A percentile compares a stretch with the other conserved stretches of the same genome.
Evolutionary conservation across 2,113 vertebrate species (phyloP).

Genomic region (Callaeas wilsoni): DNA sequence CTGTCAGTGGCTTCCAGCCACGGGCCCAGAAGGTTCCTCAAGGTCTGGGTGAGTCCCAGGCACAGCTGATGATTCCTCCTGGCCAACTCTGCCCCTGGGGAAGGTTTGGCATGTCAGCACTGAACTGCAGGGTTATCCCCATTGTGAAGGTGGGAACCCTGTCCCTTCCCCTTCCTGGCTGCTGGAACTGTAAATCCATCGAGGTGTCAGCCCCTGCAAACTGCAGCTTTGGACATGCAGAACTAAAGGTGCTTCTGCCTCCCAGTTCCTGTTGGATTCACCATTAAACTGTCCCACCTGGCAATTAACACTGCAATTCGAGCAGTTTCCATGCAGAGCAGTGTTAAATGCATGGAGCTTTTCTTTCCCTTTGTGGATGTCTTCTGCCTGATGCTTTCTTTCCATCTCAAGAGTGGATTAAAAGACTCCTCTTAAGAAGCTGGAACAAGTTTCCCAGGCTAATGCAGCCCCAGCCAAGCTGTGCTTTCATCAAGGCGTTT

Average conservation of each 20-base stretch:
- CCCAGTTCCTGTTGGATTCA: not conserved
- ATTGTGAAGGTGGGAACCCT: not conserved
- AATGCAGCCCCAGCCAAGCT: not conserved
- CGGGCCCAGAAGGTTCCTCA: not conserved
- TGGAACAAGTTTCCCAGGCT: not conserved
- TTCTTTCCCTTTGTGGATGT: not conserved
- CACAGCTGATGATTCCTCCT: not conserved
- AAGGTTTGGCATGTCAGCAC: not conserved
- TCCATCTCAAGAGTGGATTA: not conserved
- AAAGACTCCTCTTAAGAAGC: not conserved
- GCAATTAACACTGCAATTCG: not conserved
- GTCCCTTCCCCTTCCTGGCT: not conserved
- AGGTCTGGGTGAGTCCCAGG: not conserved
- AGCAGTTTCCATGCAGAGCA: not conserved
- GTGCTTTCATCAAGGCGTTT: constrained; percentile 16
- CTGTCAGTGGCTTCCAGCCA: not conserved
- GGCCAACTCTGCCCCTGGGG: not conserved
- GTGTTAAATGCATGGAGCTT: not conserved
- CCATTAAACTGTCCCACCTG: not conserved
- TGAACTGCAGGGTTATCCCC: not conserved
- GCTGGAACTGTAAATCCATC: not conserved
- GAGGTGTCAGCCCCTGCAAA: not conserved
- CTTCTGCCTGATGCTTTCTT: not conserved
- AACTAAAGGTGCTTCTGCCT: not conserved
- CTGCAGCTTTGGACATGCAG: not conserved